Base-by-base conservation (phyloP, 2,113 vertebrate species). In the Pitta sordida region DNA sequence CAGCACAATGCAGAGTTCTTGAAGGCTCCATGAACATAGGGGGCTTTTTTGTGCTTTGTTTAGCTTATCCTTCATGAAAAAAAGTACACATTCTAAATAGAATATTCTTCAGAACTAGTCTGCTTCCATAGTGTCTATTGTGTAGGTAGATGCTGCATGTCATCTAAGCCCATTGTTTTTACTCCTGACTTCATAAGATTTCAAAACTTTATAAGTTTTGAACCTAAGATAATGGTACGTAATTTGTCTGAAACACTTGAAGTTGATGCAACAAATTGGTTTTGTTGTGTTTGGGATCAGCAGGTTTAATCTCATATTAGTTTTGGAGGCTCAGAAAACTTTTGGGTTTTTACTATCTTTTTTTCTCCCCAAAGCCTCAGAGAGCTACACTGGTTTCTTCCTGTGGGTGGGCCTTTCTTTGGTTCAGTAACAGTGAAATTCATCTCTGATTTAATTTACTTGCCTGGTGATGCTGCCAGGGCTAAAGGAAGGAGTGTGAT, bases 1-100 rank as follows among this genome's bases (percentile, higher is more conserved):
- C 83, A 83, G 26, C 18, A 76, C 29, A 69, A 11, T 29, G 29
- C 20, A 30, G 39, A 48, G 18, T 32, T 81, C 18, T 55, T 81
- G 55, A 32, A 13, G 5, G 8, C 29, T 76, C 6, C 12, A 4
- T 62, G 43, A 58, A n/a, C 0, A 3, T 0, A 51, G 14, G 5
- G 10, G 1, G 1, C 3, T 22, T 49, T 68, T 55, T 24, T 73
- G n/a, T 74, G 34, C 21, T 73, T 76, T 88, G 22, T 44, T 44
- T 44, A 44, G 43, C 17, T 19, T 39, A 13, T 55, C 53, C 30
- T 32, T 56, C 53, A n/a, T n/a, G 59, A 65, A 58, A 52, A 43
- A 34, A 75, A 69, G 15, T 32, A n/a, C n/a, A n/a, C n/a, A n/a
- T 83, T 89, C 53, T 86, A 39, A 75, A 64, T 12, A 10, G 30